phyloP scores from a whole-genome alignment of 2,113 vertebrate genomes.

The Todiramphus saurophagus region DNA sequence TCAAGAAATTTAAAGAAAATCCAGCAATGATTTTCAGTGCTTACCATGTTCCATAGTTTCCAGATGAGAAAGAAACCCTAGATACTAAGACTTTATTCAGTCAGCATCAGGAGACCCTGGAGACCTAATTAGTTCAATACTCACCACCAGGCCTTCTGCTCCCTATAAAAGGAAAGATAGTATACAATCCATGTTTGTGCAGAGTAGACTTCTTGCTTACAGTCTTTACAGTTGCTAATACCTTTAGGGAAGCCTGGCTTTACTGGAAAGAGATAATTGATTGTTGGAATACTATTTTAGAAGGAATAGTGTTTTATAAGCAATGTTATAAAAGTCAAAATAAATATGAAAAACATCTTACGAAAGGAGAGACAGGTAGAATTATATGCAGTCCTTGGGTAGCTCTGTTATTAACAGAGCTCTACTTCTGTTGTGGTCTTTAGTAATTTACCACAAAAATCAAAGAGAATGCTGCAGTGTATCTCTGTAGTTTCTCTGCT shows the following conservation, averaged over 20 bases:
- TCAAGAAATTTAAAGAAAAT: slow-evolving; percentile 31
- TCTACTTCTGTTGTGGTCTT: neutral
- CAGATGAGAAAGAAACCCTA: neutral
- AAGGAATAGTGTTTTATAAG: neutral
- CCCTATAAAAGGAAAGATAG: neutral
- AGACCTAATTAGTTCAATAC: slow-evolving; percentile 60
- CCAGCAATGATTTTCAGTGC: neutral
- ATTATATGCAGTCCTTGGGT: neutral
- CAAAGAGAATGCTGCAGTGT: neutral
- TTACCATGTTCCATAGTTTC: slow-evolving; percentile 1
- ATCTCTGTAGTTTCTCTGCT: neutral
- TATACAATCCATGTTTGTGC: neutral
- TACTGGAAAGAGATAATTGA: neutral
- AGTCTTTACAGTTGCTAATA: neutral
- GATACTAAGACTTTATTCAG: neutral
- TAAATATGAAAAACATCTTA: neutral
- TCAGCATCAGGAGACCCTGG: neutral
- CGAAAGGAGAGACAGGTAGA: neutral
- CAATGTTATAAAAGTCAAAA: neutral
- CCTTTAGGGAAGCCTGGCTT: neutral
- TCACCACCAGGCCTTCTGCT: neutral
- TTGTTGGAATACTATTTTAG: neutral
- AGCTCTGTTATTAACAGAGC: neutral
- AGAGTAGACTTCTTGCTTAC: neutral
- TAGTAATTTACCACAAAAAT: neutral